Conservation (phyloP, 2,888 invertebrate species). For the Parnassius glacialis region DNA sequence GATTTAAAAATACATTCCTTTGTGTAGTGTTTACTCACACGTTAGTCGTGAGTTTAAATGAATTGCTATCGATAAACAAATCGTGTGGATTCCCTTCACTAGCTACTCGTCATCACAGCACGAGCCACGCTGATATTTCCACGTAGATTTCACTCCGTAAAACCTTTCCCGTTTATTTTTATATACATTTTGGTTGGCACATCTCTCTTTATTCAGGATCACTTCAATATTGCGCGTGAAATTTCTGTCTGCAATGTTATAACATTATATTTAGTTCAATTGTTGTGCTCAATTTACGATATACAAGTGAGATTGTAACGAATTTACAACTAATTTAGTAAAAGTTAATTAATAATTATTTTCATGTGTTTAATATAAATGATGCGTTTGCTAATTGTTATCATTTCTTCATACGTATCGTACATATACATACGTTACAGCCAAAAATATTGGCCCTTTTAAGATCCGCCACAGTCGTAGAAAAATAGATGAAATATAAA, state of each 20-base stretch:
- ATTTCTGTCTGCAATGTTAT: slow-evolving; percentile 39
- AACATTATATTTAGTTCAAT: slow-evolving; percentile 28
- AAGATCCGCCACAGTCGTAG: no score
- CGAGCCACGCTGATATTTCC: slow-evolving; percentile 76
- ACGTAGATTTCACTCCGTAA: slow-evolving; percentile 79
- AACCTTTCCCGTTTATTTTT: slow-evolving; percentile 76
- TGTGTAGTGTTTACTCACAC: slow-evolving; percentile 21
- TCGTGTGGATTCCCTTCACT: slow-evolving; percentile 46
- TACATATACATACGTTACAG: no score
- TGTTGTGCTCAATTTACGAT: background rate
- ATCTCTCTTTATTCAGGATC: slow-evolving; percentile 68
- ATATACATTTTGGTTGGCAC: slow-evolving; percentile 70
- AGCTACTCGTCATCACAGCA: slow-evolving; percentile 74
- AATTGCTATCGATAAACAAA: slow-evolving; percentile 41
- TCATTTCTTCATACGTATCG: no score
- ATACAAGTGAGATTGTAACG: no score
- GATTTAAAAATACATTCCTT: slow-evolving; percentile 29
- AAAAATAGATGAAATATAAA: no score
- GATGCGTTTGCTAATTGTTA: no score
- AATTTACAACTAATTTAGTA: no score
- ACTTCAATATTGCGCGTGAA: slow-evolving; percentile 53
- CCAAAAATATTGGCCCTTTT: no score
- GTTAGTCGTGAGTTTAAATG: slow-evolving; percentile 18
- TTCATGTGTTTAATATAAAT: no score
- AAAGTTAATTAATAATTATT: no score